Evolutionary conservation across 2,888 invertebrate genomes (phyloP).

Genomic region (Liodrosophila aerea): DNA sequence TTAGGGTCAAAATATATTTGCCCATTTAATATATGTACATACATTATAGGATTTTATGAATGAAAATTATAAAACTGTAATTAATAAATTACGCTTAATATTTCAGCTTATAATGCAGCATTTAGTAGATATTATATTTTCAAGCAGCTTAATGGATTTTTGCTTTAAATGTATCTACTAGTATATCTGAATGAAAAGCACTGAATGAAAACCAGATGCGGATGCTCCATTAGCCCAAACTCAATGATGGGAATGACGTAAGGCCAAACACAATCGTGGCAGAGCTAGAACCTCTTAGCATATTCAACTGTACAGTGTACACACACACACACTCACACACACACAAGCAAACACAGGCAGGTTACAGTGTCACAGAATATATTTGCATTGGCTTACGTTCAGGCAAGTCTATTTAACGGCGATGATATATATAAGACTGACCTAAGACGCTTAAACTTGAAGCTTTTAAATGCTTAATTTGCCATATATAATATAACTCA

Average conservation of each 20-base stretch:
- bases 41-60: too few relatives aligned
- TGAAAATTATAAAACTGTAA: too few relatives aligned
- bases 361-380: constrained; percentile 31
- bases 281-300: constrained; percentile 28
- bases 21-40: too few relatives aligned
- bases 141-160: neutral
- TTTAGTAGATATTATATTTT: neutral
- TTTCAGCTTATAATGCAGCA: too few relatives aligned
- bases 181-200: constrained; percentile 5
- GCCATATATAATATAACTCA: neutral
- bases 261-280: constrained; percentile 21
- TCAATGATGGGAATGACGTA: constrained; percentile 47
- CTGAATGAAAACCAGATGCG: constrained; percentile 27
- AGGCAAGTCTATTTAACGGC: too few relatives aligned
- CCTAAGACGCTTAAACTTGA: too few relatives aligned
- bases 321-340: neutral
- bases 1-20: too few relatives aligned
- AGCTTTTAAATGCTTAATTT: too few relatives aligned
- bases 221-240: constrained; percentile 26
- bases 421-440: neutral
- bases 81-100: too few relatives aligned
- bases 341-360: neutral
- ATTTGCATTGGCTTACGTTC: constrained; percentile 14
- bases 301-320: constrained; percentile 17
- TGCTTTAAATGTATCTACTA: neutral